A percentile compares a stretch with the other conserved stretches of the same genome.
Evolutionary conservation across 2,113 vertebrate species (phyloP).

Genomic region (Polypterus senegalus): DNA sequence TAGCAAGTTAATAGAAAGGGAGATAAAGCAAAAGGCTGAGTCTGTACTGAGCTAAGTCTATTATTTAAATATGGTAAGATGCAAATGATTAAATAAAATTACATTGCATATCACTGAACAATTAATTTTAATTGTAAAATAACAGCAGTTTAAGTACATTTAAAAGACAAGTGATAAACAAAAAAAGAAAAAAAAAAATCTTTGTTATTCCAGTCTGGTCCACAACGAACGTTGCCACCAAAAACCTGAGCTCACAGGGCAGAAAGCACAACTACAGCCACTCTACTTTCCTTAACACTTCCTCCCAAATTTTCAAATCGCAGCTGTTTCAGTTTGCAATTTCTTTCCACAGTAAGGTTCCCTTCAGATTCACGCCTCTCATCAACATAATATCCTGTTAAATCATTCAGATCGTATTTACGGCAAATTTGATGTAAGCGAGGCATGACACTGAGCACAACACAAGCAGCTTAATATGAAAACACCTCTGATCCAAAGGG

Average conservation of each 20-base stretch:
- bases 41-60: background rate
- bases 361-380: background rate
- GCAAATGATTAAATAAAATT: background rate
- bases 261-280: no score
- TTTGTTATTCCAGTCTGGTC: no score
- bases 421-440: background rate
- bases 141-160: background rate
- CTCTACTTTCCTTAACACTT: background rate
- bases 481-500: conserved; percentile 9
- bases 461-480: background rate
- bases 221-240: no score
- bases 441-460: conserved; percentile 1
- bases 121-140: background rate
- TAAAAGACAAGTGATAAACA: no score
- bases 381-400: background rate
- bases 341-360: background rate
- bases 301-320: background rate
- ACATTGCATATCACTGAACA: background rate
- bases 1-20: background rate
- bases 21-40: background rate
- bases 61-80: background rate
- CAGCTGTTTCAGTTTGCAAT: background rate
- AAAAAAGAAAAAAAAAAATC: no score
- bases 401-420: background rate
- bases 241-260: no score